Percentiles rank a stretch among this genome's conserved stretches.
Conservation (phyloP, 2,113 vertebrate genomes). For the Alces alces region DNA sequence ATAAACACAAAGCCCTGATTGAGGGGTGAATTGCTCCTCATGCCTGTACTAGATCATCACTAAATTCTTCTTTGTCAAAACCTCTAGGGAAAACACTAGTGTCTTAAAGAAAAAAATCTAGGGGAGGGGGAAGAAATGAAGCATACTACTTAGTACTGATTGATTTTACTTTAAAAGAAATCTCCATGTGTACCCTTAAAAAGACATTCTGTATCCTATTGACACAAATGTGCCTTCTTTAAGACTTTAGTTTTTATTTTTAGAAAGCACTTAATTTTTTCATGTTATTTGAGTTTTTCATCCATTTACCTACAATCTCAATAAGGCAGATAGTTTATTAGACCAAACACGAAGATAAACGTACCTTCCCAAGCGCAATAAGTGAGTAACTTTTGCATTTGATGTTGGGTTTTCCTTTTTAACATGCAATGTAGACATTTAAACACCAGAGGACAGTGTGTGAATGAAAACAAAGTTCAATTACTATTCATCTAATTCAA, state of each 20-base stretch:
- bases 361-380: background rate
- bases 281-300: background rate
- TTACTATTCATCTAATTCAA: conserved; percentile 19
- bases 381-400: background rate
- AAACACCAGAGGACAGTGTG: conserved; percentile 71
- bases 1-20: background rate
- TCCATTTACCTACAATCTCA: background rate
- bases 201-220: background rate
- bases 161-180: conserved; percentile 7
- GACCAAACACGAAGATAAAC: background rate
- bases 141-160: background rate
- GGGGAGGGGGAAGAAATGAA: background rate
- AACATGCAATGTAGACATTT: conserved; percentile 52
- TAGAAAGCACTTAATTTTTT: background rate
- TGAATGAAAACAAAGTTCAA: conserved; percentile 51
- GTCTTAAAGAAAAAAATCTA: background rate
- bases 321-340: background rate
- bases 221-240: background rate
- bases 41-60: background rate
- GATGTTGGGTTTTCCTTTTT: background rate
- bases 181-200: background rate
- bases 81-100: background rate
- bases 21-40: background rate
- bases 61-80: background rate
- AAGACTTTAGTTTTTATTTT: background rate